Conservation (phyloP, 2,113 vertebrate species). For the Erythrocebus patas region DNA sequence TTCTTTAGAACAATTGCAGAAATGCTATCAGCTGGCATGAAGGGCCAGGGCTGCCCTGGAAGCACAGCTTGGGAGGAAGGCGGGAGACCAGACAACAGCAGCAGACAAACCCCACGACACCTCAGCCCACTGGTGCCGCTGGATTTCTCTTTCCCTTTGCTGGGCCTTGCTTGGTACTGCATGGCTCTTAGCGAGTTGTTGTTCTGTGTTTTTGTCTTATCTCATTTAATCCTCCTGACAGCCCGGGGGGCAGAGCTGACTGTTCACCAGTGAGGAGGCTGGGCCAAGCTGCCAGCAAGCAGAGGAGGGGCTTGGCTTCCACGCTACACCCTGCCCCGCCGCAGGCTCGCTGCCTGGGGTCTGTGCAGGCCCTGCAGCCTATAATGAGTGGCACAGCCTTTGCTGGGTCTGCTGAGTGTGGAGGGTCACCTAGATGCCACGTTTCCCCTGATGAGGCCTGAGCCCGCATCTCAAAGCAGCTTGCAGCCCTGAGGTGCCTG, state of each 20-base stretch:
- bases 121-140: rapidly evolving
- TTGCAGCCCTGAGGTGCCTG: rapidly evolving
- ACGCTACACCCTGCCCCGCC: rapidly evolving
- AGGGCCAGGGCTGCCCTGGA: background rate
- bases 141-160: background rate
- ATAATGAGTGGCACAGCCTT: rapidly evolving
- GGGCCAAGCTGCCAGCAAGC: background rate
- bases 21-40: rapidly evolving
- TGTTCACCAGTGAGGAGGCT: background rate
- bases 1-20: background rate
- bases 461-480: background rate
- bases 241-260: background rate
- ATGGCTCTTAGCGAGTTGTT: rapidly evolving
- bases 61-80: background rate
- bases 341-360: background rate
- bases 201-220: rapidly evolving
- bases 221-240: background rate
- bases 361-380: background rate
- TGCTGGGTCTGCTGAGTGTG: rapidly evolving
- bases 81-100: rapidly evolving
- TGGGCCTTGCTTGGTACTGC: background rate
- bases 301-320: rapidly evolving
- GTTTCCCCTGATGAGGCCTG: background rate
- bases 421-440: rapidly evolving
- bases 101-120: rapidly evolving